These are phyloP conservation scores for Turnix velox DNA, from an alignment of 2,113 vertebrate species.

Conservation along the genomic window DNA sequence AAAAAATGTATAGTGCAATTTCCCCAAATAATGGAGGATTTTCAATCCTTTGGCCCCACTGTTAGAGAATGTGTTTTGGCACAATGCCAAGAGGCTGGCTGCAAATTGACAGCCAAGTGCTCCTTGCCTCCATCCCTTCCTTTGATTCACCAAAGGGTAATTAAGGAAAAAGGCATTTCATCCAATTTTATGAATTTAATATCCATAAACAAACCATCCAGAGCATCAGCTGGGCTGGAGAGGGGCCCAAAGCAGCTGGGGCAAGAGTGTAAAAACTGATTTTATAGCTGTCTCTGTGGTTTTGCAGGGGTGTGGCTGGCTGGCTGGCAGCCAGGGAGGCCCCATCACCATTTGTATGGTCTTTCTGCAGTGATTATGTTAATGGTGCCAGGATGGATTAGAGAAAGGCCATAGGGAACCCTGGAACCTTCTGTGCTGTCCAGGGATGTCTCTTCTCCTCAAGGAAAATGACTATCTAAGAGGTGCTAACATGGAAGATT, in stretches of 20 bases:
- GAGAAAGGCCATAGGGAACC: fast-evolving
- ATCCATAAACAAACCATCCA: neutral
- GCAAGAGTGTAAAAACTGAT: neutral
- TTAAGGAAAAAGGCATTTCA: constrained; percentile 5
- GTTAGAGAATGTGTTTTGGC: neutral
- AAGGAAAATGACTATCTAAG: neutral
- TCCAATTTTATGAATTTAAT: constrained; percentile 25
- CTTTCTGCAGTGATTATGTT: neutral
- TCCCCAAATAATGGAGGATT: neutral
- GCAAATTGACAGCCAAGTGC: neutral
- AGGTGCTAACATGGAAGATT: neutral
- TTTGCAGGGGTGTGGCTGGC: constrained; percentile 44
- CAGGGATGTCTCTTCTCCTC: neutral
- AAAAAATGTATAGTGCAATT: neutral
- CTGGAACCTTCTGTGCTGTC: neutral
- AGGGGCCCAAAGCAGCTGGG: constrained; percentile 37
- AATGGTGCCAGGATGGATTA: neutral
- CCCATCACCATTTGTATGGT: neutral
- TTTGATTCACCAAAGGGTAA: neutral
- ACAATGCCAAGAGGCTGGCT: neutral
- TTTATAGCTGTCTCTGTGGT: constrained; percentile 36
- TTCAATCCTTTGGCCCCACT: neutral
- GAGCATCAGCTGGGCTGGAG: constrained; percentile 51
- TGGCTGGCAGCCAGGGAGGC: constrained; percentile 45
- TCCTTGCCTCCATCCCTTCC: neutral